Percentiles rank a stretch among this genome's conserved stretches.
These are phyloP conservation scores for Phallusia fumigata DNA, from an alignment of 23 tunicate genomes.

Conservation along the genomic window DNA sequence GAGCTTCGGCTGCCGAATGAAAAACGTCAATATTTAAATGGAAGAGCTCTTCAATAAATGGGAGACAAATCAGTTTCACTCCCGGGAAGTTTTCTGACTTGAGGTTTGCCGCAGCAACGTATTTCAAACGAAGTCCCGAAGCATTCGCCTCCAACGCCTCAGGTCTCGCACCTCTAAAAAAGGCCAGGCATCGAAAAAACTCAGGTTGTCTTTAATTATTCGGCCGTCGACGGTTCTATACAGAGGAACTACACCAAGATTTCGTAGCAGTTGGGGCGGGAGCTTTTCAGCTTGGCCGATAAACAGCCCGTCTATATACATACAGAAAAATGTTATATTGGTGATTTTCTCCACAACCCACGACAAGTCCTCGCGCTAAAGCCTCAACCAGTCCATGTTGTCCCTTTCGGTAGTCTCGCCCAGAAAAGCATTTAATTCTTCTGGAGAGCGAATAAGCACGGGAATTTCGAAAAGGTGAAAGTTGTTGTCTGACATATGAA, in stretches of 20 bases:
- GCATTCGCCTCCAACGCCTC: neutral
- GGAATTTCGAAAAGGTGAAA: too few relatives aligned
- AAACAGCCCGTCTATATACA: neutral
- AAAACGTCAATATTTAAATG: too few relatives aligned
- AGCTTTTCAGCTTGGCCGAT: neutral
- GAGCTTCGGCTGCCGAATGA: neutral
- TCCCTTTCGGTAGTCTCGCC: too few relatives aligned
- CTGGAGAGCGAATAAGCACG: too few relatives aligned
- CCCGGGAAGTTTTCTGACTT: neutral
- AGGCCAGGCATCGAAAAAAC: neutral
- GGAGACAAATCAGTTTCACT: neutral
- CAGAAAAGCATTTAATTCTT: too few relatives aligned
- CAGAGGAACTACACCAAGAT: neutral
- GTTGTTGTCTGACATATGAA: too few relatives aligned
- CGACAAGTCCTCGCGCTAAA: too few relatives aligned
- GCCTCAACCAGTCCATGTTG: too few relatives aligned
- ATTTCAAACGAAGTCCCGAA: neutral
- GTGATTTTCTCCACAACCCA: too few relatives aligned
- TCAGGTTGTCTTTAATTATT: neutral
- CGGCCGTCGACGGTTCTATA: neutral
- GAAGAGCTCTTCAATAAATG: neutral
- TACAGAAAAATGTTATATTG: neutral
- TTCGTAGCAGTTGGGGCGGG: neutral
- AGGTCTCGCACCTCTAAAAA: neutral
- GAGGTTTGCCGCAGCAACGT: neutral